Percentiles rank a stretch among this genome's conserved stretches.
Conservation (phyloP, 2,888 invertebrate genomes). For the Matsumyia berberina region DNA sequence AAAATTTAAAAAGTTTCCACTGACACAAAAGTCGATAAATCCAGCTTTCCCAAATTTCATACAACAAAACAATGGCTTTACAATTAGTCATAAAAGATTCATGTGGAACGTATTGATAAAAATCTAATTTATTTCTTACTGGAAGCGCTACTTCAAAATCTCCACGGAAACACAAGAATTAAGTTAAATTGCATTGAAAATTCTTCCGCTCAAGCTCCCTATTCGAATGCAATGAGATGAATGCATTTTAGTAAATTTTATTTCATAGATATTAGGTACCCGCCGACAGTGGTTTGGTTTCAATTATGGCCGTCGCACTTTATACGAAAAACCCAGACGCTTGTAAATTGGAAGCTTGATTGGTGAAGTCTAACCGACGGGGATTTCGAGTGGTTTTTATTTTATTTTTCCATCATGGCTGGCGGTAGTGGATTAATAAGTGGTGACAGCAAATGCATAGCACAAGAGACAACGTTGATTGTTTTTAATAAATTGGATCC, state of each 20-base stretch:
- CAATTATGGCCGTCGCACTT: constrained; percentile 51
- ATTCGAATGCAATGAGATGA: background rate
- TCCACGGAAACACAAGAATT: constrained; percentile 38
- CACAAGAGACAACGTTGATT: constrained; percentile 53
- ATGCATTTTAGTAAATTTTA: background rate
- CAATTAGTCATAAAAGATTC: background rate
- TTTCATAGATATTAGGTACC: background rate
- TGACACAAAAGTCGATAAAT: background rate
- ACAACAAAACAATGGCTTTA: background rate
- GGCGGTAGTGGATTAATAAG: constrained; percentile 40
- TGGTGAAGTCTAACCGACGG: constrained; percentile 57
- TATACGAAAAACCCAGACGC: constrained; percentile 2
- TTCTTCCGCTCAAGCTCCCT: constrained; percentile 2
- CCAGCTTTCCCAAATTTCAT: background rate
- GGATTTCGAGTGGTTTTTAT: constrained; percentile 18
- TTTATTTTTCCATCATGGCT: constrained; percentile 27
- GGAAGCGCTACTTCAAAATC: background rate
- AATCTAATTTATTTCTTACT: constrained; percentile 2
- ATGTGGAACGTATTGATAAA: constrained; percentile 22
- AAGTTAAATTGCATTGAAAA: constrained; percentile 34
- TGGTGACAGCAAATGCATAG: constrained; percentile 25
- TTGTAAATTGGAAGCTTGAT: constrained; percentile 57
- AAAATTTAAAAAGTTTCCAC: background rate
- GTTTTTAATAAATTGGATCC: constrained; percentile 74
- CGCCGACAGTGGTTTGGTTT: constrained; percentile 42